phyloP scores from a whole-genome alignment of 2,888 invertebrate genomes.

The Zele albiditarsus region DNA sequence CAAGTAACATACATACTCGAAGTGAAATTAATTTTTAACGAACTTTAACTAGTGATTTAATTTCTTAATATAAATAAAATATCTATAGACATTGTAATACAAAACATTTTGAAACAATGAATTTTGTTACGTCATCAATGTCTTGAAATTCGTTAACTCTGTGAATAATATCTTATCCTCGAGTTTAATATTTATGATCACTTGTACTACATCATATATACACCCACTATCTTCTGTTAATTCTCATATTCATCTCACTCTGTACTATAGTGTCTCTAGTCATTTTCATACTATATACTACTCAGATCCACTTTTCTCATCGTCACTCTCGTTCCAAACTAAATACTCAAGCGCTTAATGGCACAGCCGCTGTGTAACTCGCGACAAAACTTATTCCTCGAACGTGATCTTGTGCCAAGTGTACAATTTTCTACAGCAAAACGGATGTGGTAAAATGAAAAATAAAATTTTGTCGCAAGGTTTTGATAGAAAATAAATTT shows the following conservation, averaged over 20 bases:
- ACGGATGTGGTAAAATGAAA: background rate
- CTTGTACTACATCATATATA: background rate
- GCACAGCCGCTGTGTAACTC: slow-evolving; percentile 36
- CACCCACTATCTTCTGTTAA: background rate
- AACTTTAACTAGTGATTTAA: too few species aligned
- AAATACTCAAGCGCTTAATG: slow-evolving; percentile 46
- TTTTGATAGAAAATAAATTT: too few species aligned
- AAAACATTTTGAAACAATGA: too few species aligned
- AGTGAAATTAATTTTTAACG: too few species aligned
- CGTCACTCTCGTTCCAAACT: slow-evolving; percentile 12
- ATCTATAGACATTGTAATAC: too few species aligned
- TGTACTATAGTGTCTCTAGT: background rate
- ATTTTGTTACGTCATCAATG: too few species aligned
- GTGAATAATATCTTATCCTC: background rate
- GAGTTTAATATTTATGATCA: background rate
- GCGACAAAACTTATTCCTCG: slow-evolving; percentile 29
- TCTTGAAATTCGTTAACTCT: slow-evolving; percentile 4
- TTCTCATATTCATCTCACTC: background rate
- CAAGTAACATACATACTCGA: too few species aligned
- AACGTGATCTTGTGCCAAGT: slow-evolving; percentile 41
- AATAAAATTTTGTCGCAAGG: too few species aligned
- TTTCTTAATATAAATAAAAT: too few species aligned
- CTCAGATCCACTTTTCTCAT: background rate
- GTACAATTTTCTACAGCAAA: slow-evolving; percentile 31
- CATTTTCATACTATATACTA: background rate